phyloP scores from a whole-genome alignment of 1,140 invertebrate genomes.

The Anastrepha obliqua region DNA sequence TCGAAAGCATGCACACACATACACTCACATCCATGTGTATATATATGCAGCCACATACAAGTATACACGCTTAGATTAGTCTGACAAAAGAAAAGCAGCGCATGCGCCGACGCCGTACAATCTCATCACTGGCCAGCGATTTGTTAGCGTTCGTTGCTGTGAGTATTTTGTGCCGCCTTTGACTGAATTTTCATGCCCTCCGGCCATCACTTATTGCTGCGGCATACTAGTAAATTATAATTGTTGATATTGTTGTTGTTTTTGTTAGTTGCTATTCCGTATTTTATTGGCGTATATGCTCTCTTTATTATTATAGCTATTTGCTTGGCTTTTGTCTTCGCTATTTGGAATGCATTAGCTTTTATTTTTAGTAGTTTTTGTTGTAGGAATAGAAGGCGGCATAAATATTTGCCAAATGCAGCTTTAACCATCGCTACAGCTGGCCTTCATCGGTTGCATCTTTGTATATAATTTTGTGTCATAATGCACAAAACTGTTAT shows the following conservation, averaged over 20 bases:
- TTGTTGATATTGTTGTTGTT: constrained; percentile 33
- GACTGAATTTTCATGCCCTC: constrained; percentile 57
- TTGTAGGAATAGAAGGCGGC: constrained; percentile 10
- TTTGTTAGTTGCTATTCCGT: not conserved
- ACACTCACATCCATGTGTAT: not conserved
- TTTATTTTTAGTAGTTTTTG: not conserved
- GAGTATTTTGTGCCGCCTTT: constrained; percentile 4
- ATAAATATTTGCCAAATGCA: constrained; percentile 12
- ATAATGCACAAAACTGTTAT: not conserved
- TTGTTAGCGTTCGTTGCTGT: not conserved
- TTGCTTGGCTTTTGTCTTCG: constrained; percentile 43
- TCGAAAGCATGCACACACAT: not conserved
- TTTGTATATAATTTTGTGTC: constrained; percentile 43
- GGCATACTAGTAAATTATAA: constrained; percentile 41
- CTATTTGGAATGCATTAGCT: constrained; percentile 23
- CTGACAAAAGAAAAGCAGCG: not conserved
- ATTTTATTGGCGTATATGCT: constrained; percentile 50
- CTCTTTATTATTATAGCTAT: constrained; percentile 52
- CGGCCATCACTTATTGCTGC: constrained; percentile 67
- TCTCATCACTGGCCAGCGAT: not conserved
- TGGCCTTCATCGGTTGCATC: not conserved
- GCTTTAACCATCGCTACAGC: not conserved
- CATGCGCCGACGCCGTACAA: not conserved
- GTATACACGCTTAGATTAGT: not conserved
- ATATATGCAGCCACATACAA: not conserved